phyloP scores from a whole-genome alignment of 2,888 invertebrate genomes.

The Chrysina gloriosa region DNA sequence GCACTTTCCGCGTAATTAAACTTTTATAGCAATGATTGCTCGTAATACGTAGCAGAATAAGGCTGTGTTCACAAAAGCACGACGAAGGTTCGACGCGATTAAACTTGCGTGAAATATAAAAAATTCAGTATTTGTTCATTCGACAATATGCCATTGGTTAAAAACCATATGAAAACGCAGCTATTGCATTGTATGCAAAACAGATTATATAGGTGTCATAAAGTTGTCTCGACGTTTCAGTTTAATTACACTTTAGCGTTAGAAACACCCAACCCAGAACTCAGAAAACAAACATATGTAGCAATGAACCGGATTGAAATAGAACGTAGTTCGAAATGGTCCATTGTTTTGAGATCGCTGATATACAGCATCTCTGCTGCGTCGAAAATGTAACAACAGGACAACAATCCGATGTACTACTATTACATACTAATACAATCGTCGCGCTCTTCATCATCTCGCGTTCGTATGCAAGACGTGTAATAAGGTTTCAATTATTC shows the following conservation, averaged over 20 bases:
- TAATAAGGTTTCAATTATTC: conserved; percentile 11
- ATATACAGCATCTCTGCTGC: conserved; percentile 32
- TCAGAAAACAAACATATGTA: conserved; percentile 36
- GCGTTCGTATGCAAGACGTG: not conserved
- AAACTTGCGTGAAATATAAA: conserved; percentile 1
- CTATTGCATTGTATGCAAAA: conserved; percentile 36
- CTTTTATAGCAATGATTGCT: conserved; percentile 9
- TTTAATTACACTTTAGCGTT: conserved; percentile 36
- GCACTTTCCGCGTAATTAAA: no score
- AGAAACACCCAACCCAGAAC: conserved; percentile 27
- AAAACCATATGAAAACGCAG: conserved; percentile 21
- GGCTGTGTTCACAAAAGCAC: not conserved
- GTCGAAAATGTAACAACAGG: conserved; percentile 29
- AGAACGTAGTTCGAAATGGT: conserved; percentile 31
- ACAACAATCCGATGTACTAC: conserved; percentile 2
- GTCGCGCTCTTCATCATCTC: conserved; percentile 3
- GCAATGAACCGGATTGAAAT: conserved; percentile 32
- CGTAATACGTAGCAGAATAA: conserved; percentile 2
- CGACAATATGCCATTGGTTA: conserved; percentile 17
- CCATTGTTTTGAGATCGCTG: conserved; percentile 28
- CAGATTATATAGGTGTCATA: conserved; percentile 34
- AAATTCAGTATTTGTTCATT: conserved; percentile 9
- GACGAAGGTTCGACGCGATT: conserved; percentile 11
- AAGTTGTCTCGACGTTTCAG: conserved; percentile 35
- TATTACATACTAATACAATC: conserved; percentile 6